Base-by-base conservation (phyloP, 2,888 invertebrate genomes). In the Loripinus fragilis region DNA sequence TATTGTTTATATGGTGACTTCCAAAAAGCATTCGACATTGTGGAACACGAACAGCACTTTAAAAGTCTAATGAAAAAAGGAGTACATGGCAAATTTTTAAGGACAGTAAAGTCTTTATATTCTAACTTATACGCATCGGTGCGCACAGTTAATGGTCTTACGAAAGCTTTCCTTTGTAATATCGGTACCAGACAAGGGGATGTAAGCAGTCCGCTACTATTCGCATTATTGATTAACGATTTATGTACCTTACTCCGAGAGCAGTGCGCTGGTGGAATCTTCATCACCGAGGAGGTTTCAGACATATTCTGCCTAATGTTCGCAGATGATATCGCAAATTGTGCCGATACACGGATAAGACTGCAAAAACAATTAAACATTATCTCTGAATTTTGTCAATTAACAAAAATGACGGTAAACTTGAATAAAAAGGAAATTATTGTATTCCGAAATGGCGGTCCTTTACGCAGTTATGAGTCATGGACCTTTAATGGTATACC, bases 1-100 rank as follows among this genome's bases (percentile, higher is more conserved):
- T 77, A 79, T 67, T 73, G 73, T 64, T 68, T 71, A n/a, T 81
- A 71, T 33, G 68, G 77, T 52, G 81, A 78, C 41, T 81, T 74
- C 68, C 50, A 42, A n/a, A 71, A 72, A 69, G 74, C 71, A 15
- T 81, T 81, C 38, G 81, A 81, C 50, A 68, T n/a, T 2, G 35
- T 81, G 42, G 30, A 74, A 17, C 73, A 77, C 38, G n/a, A 41
- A 28, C 71, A 45, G 25, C 41, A 78, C 12, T 78, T 70, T 60
- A 50, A 71, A 17, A 74, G 73, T 23, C 38, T 77, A 1, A 50
- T 33, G 25, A 72, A 42, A 23, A 60, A 68, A 23, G 76, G 68
- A n/a, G 60, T 76, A 17, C n/a, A 60, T 71, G 72, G 76, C 7
- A 67, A 76, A 72, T 68, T 72, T 50, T 52, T 76, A 60, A 38